Evolutionary conservation across 2,113 vertebrate species (phyloP).

Genomic region (Pelodiscus sinensis): DNA sequence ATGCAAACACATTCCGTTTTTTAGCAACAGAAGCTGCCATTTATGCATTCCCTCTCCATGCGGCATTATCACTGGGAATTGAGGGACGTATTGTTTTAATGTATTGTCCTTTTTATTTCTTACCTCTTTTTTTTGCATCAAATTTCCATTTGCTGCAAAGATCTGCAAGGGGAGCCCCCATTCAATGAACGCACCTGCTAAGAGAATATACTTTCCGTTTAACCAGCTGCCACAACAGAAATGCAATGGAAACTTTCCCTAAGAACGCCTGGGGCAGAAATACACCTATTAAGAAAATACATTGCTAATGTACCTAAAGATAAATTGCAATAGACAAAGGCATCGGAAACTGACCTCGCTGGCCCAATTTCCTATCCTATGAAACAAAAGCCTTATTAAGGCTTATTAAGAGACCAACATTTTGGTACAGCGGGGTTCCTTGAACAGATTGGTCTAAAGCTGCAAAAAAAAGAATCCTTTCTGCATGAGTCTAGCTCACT

Average conservation of each 20-base stretch:
- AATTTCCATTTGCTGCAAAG: not conserved
- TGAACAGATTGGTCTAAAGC: not conserved
- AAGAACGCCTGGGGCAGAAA: not conserved
- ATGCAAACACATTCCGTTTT: not conserved
- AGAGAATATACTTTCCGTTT: not conserved
- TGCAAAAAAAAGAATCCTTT: not conserved
- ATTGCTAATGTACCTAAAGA: rapidly evolving
- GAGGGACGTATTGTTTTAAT: not conserved
- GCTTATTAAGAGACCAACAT: not conserved
- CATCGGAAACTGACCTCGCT: not conserved
- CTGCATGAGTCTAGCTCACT: rapidly evolving
- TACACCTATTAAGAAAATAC: not conserved
- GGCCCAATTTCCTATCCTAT: not conserved
- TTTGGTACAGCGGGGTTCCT: not conserved
- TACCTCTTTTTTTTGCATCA: not conserved
- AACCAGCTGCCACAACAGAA: not conserved
- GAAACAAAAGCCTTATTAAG: not conserved
- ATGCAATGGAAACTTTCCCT: not conserved
- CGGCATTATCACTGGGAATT: not conserved
- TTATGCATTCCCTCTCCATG: not conserved
- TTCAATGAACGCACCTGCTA: not conserved
- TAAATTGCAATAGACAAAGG: not conserved
- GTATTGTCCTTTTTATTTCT: not conserved
- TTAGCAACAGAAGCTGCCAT: constrained; percentile 27
- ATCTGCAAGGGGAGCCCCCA: not conserved